phyloP scores from a whole-genome alignment of 2,113 vertebrate genomes.

The Thymallus thymallus region DNA sequence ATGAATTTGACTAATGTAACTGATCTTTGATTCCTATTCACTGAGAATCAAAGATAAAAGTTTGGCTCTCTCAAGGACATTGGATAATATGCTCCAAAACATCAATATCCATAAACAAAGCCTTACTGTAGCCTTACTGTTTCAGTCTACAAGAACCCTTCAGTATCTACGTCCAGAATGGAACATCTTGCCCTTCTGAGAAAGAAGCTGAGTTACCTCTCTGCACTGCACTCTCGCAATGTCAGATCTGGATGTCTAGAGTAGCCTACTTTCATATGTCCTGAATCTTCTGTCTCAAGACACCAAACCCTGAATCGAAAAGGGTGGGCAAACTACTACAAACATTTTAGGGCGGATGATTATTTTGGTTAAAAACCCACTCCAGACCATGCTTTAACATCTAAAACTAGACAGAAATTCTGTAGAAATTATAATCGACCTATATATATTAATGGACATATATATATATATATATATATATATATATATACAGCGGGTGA shows the following conservation, averaged over 20 bases:
- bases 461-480: too few relatives aligned
- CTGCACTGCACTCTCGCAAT: not conserved
- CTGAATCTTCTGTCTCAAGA: not conserved
- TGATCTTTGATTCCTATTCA: not conserved
- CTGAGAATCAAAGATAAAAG: not conserved
- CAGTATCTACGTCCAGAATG: not conserved
- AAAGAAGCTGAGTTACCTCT: not conserved
- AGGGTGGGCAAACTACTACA: not conserved
- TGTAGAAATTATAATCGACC: too few relatives aligned
- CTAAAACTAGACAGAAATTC: too few relatives aligned
- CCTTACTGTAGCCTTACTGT: not conserved
- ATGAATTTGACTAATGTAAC: not conserved
- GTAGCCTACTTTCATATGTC: not conserved
- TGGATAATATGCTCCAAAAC: slow-evolving; percentile 2
- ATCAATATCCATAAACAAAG: not conserved
- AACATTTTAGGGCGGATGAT: too few relatives aligned
- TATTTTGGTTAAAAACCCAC: too few relatives aligned
- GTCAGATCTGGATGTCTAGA: not conserved
- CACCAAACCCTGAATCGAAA: slow-evolving; percentile 4
- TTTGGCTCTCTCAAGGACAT: not conserved
- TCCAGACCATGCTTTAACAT: too few relatives aligned
- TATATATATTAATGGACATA: too few relatives aligned
- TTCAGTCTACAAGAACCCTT: not conserved
- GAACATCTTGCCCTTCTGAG: not conserved
- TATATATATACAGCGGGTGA: too few relatives aligned